Conservation (phyloP, 2,797 vertebrate species). For the Macropus fuliginosus region DNA sequence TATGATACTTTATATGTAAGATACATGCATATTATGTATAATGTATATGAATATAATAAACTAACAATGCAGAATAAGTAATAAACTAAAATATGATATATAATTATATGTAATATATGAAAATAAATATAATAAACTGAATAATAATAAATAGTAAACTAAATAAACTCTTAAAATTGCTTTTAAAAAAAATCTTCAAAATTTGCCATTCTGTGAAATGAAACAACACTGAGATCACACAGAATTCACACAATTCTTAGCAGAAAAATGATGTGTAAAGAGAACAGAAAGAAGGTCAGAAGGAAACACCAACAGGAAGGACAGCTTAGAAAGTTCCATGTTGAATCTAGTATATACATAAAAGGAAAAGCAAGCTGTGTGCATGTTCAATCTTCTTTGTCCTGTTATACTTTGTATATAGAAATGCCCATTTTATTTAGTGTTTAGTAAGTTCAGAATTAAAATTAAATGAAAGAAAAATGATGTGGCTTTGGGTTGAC, state of each 20-base stretch:
- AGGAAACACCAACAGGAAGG: background rate
- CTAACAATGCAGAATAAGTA: no score
- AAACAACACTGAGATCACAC: background rate
- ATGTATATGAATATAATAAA: background rate
- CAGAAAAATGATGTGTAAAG: background rate
- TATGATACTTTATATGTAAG: no score
- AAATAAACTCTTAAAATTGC: background rate
- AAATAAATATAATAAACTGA: no score
- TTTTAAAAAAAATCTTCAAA: background rate
- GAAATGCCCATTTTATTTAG: background rate
- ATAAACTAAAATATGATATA: no score
- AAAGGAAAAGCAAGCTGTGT: background rate
- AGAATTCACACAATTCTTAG: background rate
- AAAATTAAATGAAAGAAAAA: constrained; percentile 2
- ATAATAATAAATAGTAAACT: no score
- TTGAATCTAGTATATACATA: background rate
- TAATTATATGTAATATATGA: no score
- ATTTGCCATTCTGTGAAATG: background rate
- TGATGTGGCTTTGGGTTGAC: background rate
- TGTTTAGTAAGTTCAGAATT: background rate
- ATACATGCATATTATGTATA: no score
- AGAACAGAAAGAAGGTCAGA: background rate
- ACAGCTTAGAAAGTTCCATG: background rate
- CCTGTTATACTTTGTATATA: background rate
- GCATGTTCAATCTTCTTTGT: background rate